Percentiles rank a stretch among this genome's conserved stretches.
These are phyloP conservation scores for Scolopax rusticola DNA, from an alignment of 2,797 vertebrate species.

Conservation along the genomic window DNA sequence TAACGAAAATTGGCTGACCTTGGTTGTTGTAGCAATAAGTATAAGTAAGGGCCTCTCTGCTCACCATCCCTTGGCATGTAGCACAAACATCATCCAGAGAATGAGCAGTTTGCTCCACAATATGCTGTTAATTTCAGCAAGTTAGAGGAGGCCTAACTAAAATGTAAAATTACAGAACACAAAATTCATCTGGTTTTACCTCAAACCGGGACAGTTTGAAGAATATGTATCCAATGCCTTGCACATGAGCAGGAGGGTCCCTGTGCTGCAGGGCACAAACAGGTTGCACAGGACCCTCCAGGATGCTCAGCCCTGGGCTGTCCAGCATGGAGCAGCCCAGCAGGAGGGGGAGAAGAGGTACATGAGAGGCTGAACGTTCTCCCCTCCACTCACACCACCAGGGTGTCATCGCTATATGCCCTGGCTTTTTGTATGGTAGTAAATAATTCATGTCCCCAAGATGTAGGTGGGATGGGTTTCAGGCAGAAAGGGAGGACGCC, in stretches of 20 bases:
- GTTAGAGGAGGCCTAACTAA: no score
- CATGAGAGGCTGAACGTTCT: background rate
- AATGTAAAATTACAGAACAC: no score
- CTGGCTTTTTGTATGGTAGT: background rate
- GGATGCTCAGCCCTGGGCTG: background rate
- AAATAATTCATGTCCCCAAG: slow-evolving; percentile 31
- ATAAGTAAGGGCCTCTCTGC: no score
- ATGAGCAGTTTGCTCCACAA: no score
- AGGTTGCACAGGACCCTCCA: background rate
- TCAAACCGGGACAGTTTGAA: background rate
- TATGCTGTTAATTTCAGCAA: no score
- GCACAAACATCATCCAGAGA: no score
- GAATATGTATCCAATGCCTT: accelerated
- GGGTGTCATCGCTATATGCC: background rate
- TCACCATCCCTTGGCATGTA: no score
- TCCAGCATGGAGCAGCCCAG: accelerated
- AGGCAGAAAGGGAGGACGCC: background rate
- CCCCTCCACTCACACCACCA: background rate
- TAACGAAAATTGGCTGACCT: no score
- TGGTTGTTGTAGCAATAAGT: no score
- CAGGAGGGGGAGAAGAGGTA: background rate
- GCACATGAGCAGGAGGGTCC: accelerated
- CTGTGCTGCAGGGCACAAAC: accelerated
- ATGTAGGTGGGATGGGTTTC: background rate
- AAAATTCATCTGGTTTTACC: no score